phyloP scores from a whole-genome alignment of 2,888 invertebrate genomes.

The Dicranocentrus wangi region DNA sequence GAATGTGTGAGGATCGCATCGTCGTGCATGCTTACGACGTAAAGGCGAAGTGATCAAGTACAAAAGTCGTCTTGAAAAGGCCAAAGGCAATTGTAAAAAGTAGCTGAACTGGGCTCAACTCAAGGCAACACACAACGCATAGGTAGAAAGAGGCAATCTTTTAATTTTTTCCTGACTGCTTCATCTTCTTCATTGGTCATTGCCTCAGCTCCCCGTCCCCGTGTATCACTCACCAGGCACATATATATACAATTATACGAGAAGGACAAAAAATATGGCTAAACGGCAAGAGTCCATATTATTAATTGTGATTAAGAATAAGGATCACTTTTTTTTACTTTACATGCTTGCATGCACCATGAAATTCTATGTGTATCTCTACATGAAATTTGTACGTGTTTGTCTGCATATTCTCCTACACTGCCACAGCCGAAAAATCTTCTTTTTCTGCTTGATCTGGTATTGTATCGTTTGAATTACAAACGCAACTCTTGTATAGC shows the following conservation, averaged over 20 bases:
- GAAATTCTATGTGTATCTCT: too few relatives aligned
- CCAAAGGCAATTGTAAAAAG: constrained; percentile 63
- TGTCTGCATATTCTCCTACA: constrained; percentile 9
- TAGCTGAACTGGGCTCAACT: constrained; percentile 46
- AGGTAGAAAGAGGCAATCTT: constrained; percentile 9
- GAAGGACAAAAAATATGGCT: constrained; percentile 15
- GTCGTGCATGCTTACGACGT: constrained; percentile 13
- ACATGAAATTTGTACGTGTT: constrained; percentile 8
- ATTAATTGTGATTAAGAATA: constrained; percentile 60
- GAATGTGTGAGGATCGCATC: constrained; percentile 29
- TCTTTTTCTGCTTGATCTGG: constrained; percentile 15
- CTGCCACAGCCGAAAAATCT: neutral
- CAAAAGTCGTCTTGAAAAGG: constrained; percentile 51
- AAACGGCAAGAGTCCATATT: constrained; percentile 31
- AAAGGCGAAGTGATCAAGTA: constrained; percentile 27
- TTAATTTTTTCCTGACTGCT: constrained; percentile 12
- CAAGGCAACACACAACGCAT: neutral
- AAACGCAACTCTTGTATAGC: neutral
- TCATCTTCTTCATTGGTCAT: constrained; percentile 23
- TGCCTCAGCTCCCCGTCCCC: neutral
- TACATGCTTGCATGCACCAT: constrained; percentile 27
- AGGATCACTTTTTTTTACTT: constrained; percentile 14
- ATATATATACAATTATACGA: neutral
- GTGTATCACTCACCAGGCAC: constrained; percentile 10
- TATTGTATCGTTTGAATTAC: too few relatives aligned